phyloP scores from a whole-genome alignment of 2,113 vertebrate species.

The Brienomyrus brachyistius region DNA sequence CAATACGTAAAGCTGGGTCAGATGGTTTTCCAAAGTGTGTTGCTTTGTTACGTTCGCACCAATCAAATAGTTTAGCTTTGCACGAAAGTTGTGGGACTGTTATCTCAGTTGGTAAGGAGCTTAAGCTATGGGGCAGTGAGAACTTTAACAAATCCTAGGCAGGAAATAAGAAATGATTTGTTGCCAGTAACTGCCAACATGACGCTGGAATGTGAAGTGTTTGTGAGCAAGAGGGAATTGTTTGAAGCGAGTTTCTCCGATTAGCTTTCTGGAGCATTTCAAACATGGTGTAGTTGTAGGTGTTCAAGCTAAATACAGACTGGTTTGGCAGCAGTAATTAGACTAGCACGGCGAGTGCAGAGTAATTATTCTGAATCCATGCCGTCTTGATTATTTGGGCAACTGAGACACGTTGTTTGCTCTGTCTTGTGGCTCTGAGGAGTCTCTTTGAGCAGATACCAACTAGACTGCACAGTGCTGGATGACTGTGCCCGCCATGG shows the following conservation, averaged over 20 bases:
- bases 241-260: neutral
- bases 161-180: neutral
- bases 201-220: neutral
- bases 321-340: neutral
- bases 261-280: neutral
- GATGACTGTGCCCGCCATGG: neutral
- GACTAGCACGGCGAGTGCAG: neutral
- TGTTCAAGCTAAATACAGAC: neutral
- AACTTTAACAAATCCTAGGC: neutral
- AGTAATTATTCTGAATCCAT: neutral
- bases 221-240: neutral
- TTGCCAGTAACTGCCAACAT: neutral
- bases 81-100: neutral
- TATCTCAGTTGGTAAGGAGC: neutral
- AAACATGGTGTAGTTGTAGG: neutral
- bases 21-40: neutral
- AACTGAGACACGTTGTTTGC: neutral
- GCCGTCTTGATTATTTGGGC: neutral
- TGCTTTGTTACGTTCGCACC: neutral
- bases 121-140: neutral
- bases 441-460: neutral
- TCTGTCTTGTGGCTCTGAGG: neutral
- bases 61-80: neutral
- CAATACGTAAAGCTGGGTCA: neutral
- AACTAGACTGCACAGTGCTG: neutral